Evolutionary conservation across 92 coral and sea anemone genomes (phyloP), one percentile per base, ranked within the genome.

Genomic region (Paragorgia papillata): DNA sequence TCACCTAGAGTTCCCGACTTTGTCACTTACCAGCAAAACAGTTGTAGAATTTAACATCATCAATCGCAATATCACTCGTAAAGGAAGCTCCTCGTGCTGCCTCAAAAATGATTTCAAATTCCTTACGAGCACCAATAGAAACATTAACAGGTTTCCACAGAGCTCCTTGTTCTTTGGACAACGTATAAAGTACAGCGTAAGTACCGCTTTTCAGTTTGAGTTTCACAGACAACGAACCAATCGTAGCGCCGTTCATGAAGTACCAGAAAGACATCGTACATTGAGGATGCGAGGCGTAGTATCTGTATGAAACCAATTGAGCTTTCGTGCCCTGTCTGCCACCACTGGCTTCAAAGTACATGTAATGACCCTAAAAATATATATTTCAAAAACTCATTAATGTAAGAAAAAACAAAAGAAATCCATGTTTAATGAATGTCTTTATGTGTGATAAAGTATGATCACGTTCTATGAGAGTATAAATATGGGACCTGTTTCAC

Each of bases 221-320:
- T 0, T 50, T 70, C 7, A 70, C 77, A 15, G 88, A 50, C 21
- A 94, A 80, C 10, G 76, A 62, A 10, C 98, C 98, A 22, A 91
- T 85, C 9, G 90, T 88, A 2, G 63, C 57, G 17, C 98, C 98
- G 69, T 71, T 84, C 97, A 94, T 91, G 80, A 86, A 96, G 79
- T 94, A 94, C 98, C 98, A 94, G 57, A 91, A 41, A 1, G 90
- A 69, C 95, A 94, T 91, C 53, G 44, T 82, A 71, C 98, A 94
- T 62, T 87, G 88, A 0, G 97, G 92, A 65, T 89, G 81, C 12
- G 98, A 86, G 7, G 96, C 97, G 46, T 88, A 91, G 84, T 94
- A 94, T 73, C 96, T 77, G 85, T 88, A 91, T 0, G 98, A 86
- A n/a, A 81, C 66, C 43, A 94, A 82, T 74, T 90, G 95, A 10